Evolutionary conservation across 2,113 vertebrate genomes (phyloP).

Genomic region (Diadophis punctatus): DNA sequence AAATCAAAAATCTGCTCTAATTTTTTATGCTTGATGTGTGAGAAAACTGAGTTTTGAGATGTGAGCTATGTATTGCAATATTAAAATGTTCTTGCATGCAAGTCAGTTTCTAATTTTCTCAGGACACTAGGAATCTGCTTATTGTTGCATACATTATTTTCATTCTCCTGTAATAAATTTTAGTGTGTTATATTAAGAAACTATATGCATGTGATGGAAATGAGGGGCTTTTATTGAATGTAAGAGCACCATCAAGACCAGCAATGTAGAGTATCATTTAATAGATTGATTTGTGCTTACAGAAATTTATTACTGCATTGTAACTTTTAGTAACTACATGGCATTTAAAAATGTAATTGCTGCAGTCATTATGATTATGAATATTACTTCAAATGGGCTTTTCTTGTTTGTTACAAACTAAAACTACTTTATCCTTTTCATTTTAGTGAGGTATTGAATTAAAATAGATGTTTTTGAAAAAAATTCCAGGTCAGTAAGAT

Average conservation of each 20-base stretch:
- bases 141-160: slow-evolving; percentile 1
- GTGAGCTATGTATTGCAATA: slow-evolving; percentile 39
- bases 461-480: not conserved
- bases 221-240: not conserved
- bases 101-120: slow-evolving; percentile 8
- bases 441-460: not conserved
- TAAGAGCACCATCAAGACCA: not conserved
- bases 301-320: not conserved
- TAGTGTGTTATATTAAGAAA: slow-evolving; percentile 2
- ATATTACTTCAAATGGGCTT: not conserved
- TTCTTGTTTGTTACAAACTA: not conserved
- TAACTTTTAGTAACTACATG: not conserved
- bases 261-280: not conserved
- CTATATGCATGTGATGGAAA: not conserved
- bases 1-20: not conserved
- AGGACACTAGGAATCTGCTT: not conserved
- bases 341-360: not conserved
- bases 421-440: not conserved
- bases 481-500: not conserved
- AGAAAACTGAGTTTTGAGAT: not conserved
- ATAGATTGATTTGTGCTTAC: not conserved
- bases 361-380: not conserved
- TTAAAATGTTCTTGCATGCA: not conserved
- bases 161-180: not conserved
- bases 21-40: not conserved